A percentile compares a stretch with the other conserved stretches of the same genome.
Conservation (phyloP, 1,140 invertebrate genomes). For the Ylistrum balloti region DNA sequence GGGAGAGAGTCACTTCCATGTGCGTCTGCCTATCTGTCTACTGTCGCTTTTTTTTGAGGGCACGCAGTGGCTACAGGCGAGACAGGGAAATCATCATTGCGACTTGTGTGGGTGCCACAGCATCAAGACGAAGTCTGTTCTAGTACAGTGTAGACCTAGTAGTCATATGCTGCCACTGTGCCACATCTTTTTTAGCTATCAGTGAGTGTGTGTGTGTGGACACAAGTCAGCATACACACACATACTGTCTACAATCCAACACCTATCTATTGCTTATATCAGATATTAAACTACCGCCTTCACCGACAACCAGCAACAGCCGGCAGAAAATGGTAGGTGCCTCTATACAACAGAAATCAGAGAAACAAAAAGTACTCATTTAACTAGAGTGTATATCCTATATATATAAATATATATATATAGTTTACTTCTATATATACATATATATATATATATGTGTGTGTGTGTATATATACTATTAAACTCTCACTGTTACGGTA, state of each 20-base stretch:
- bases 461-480: background rate
- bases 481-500: background rate
- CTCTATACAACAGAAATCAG: background rate
- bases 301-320: constrained; percentile 1
- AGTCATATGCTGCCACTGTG: background rate
- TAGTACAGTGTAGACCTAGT: background rate
- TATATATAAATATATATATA: background rate
- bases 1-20: background rate
- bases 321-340: constrained; percentile 37
- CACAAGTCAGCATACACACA: constrained; percentile 25
- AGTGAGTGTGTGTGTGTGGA: constrained; percentile 36
- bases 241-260: constrained; percentile 38
- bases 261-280: constrained; percentile 35
- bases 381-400: background rate
- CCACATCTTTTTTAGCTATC: constrained; percentile 38
- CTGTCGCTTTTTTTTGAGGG: constrained; percentile 32
- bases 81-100: constrained; percentile 11
- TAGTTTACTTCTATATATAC: too few relatives aligned
- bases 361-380: constrained; percentile 7
- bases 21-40: background rate
- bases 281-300: constrained; percentile 19
- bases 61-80: constrained; percentile 27
- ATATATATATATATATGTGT: background rate
- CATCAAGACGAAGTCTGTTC: background rate
- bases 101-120: constrained; percentile 33